Conservation (phyloP, 1,140 invertebrate species). For the Microplitis mediator region DNA sequence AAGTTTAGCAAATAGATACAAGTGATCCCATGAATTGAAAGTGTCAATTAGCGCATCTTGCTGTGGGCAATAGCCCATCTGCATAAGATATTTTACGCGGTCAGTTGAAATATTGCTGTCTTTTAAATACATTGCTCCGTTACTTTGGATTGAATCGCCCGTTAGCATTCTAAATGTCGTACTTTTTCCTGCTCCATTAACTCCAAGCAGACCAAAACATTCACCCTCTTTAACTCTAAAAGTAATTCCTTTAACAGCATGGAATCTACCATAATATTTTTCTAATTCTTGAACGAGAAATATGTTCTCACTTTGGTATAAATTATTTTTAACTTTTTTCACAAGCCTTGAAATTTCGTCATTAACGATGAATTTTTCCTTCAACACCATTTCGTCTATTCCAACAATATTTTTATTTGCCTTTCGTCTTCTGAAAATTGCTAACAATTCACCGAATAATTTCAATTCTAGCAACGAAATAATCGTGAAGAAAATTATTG, state of each 20-base stretch:
- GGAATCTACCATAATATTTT: conserved; percentile 69
- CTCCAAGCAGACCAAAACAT: conserved; percentile 83
- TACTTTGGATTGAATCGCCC: conserved; percentile 67
- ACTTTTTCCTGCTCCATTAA: conserved; percentile 88
- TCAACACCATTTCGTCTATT: conserved; percentile 54
- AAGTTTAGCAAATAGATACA: conserved; percentile 71
- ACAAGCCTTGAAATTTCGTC: conserved; percentile 44
- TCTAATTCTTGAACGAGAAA: conserved; percentile 64
- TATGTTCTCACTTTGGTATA: conserved; percentile 37
- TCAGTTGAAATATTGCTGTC: conserved; percentile 27
- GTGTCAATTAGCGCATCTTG: conserved; percentile 74
- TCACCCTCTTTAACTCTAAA: conserved; percentile 77
- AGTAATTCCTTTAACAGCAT: conserved; percentile 73
- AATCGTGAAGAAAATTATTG: conserved; percentile 49
- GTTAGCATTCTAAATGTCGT: conserved; percentile 87
- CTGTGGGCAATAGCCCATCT: conserved; percentile 75
- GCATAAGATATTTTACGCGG: conserved; percentile 54
- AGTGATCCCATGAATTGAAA: conserved; percentile 73
- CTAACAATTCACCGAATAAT: conserved; percentile 38
- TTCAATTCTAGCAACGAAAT: conserved; percentile 49
- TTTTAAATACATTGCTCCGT: conserved; percentile 51
- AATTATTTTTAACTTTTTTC: background rate
- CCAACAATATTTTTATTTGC: conserved; percentile 14
- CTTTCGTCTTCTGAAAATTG: conserved; percentile 36
- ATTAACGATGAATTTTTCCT: conserved; percentile 49